phyloP scores from a whole-genome alignment of 1,140 invertebrate genomes.

The Delia radicum region DNA sequence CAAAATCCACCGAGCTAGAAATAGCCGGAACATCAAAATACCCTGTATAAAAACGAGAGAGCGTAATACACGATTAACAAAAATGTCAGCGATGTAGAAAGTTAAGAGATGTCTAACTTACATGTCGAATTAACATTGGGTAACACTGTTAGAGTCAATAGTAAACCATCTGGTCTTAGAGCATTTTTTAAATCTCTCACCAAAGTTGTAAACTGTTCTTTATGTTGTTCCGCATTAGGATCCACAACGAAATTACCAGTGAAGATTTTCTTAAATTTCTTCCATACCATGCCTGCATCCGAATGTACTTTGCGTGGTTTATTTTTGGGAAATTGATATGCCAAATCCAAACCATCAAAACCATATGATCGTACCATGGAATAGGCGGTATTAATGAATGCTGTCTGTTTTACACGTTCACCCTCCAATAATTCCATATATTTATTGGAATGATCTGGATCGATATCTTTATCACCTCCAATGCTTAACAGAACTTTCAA shows the following conservation, averaged over 20 bases:
- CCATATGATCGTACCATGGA: slow-evolving; percentile 69
- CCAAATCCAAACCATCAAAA: slow-evolving; percentile 82
- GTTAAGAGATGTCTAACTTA: slow-evolving; percentile 57
- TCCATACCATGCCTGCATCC: slow-evolving; percentile 66
- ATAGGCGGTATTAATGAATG: slow-evolving; percentile 73
- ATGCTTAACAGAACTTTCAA: slow-evolving; percentile 75
- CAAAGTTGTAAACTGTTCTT: slow-evolving; percentile 72
- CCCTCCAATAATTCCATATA: slow-evolving; percentile 64
- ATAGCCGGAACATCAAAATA: slow-evolving; percentile 76
- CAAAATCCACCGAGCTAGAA: slow-evolving; percentile 73
- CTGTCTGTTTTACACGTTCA: slow-evolving; percentile 66
- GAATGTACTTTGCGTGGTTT: slow-evolving; percentile 74
- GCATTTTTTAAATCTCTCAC: slow-evolving; percentile 72
- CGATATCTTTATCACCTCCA: slow-evolving; percentile 70
- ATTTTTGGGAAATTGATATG: slow-evolving; percentile 79
- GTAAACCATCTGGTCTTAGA: slow-evolving; percentile 63
- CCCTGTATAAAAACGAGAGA: slow-evolving; percentile 62
- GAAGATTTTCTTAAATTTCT: slow-evolving; percentile 72
- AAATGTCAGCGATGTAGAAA: no score
- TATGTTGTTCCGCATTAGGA: slow-evolving; percentile 72
- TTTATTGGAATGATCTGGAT: slow-evolving; percentile 54
- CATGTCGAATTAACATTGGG: slow-evolving; percentile 75
- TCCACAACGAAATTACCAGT: slow-evolving; percentile 69
- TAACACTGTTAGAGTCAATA: slow-evolving; percentile 69
- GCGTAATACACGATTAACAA: background rate